Percentiles rank a stretch among this genome's conserved stretches.
phyloP scores from a whole-genome alignment of 2,113 vertebrate genomes.

The Hippocampus mohnikei region DNA sequence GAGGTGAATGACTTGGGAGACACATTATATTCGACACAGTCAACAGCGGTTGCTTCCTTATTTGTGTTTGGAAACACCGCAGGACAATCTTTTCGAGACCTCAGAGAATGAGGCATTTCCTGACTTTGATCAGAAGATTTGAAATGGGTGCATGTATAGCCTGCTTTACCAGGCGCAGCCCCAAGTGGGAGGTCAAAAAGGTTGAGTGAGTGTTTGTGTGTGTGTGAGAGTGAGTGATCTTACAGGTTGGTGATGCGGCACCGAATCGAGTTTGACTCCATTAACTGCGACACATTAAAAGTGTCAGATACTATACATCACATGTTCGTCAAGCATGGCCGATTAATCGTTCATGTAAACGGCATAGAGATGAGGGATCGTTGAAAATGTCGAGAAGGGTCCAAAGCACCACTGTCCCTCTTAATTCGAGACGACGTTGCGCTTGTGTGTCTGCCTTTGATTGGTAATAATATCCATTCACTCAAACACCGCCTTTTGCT shows the following conservation, averaged over 20 bases:
- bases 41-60: no score
- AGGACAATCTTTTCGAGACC: not conserved
- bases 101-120: not conserved
- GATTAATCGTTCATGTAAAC: slow-evolving; percentile 38
- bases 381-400: slow-evolving; percentile 18
- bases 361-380: slow-evolving; percentile 39
- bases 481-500: not conserved
- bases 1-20: no score
- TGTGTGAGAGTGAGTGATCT: slow-evolving; percentile 14
- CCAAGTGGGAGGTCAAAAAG: slow-evolving; percentile 18
- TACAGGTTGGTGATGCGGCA: slow-evolving; percentile 26
- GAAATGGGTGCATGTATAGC: not conserved
- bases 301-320: slow-evolving; percentile 51
- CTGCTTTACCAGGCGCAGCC: not conserved
- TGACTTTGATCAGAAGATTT: not conserved
- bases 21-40: no score
- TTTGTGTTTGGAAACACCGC: no score
- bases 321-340: slow-evolving; percentile 31
- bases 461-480: not conserved
- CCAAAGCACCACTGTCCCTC: not conserved
- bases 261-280: slow-evolving; percentile 40
- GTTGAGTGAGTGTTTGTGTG: not conserved
- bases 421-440: slow-evolving; percentile 30
- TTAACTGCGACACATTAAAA: slow-evolving; percentile 64
- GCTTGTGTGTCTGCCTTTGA: not conserved